Base-by-base conservation (phyloP, 2,888 invertebrate genomes). In the Aphidoletes aphidimyza region DNA sequence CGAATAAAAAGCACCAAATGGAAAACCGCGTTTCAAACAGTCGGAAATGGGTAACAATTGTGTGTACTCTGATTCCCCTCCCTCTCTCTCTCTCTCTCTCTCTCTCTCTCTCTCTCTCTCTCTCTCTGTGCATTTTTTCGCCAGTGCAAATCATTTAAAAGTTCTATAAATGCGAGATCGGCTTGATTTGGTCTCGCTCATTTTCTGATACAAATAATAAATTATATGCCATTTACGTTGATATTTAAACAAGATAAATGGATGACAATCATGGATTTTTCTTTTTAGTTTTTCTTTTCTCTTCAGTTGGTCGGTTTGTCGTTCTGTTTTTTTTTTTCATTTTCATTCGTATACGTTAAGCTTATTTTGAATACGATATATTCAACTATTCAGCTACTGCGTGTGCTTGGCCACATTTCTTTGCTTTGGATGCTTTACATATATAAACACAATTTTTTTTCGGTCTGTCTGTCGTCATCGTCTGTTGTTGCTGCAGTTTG, bases 161-260 rank as follows among this genome's bases (percentile, higher is more conserved):
- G 6, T 30, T 81, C n/a, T 37, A 0, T 37, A 1, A 81, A 69
- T 69, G 34, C 26, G 34, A 34, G 26, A 69, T 3, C 22, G n/a
- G 54, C 69, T 81, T 81, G 81, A 81, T 81, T 81, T 37, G 37
- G 37, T 37, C 37, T 81, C 69, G 69, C 69, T 69, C 69, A 34
- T 69, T 81, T 37, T n/a, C 81, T 81, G 81, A 81, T 81, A 81
- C 81, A 81, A 81, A 84, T 54, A 84, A 84, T 84, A 54, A 84
- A 54, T 84, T 84, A 84, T 49, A 54, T 84, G 84, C 54, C 84
- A 84, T 84, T 84, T 54, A 84, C 30, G 83, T 47, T 83, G 83
- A 83, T 83, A 83, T 83, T 83, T 83, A 83, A 54, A 54, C 84
- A 84, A 54, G 84, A 84, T 84, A 84, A 84, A 84, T 84, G 84